A percentile compares a stretch with the other conserved stretches of the same genome.
Evolutionary conservation across 1,140 invertebrate genomes (phyloP).

Genomic region (Drosophila varians): DNA sequence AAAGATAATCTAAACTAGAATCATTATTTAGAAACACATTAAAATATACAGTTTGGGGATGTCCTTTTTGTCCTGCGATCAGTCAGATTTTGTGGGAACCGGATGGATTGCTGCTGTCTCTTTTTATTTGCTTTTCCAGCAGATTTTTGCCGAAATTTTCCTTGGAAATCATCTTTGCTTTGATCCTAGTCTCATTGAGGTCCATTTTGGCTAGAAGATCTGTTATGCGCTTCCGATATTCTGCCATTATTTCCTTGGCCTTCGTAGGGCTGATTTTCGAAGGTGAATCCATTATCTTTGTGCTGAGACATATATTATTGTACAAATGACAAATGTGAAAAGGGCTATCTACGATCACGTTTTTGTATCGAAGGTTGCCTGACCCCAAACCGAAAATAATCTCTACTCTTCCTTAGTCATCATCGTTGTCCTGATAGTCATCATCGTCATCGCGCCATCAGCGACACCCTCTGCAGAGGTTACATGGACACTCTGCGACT

Average conservation of each 20-base stretch:
- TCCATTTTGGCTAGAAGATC: neutral
- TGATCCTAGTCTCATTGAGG: neutral
- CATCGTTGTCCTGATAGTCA: constrained; percentile 21
- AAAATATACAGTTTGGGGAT: no score
- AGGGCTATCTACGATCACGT: neutral
- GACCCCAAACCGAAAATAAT: neutral
- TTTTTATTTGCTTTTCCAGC: neutral
- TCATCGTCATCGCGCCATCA: constrained; percentile 36
- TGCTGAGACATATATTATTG: no score
- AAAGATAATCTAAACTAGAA: no score
- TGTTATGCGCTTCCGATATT: neutral
- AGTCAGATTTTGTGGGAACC: neutral
- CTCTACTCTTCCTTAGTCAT: constrained; percentile 1
- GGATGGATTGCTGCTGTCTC: neutral
- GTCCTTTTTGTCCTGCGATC: neutral
- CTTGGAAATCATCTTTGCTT: neutral
- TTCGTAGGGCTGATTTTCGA: neutral
- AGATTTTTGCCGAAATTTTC: neutral
- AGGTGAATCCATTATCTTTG: neutral
- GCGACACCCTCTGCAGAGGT: constrained; percentile 73
- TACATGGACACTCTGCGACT: constrained; percentile 57
- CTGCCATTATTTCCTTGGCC: neutral
- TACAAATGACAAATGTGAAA: no score
- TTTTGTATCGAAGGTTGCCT: neutral
- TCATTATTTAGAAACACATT: no score